Conservation (phyloP, 2,888 invertebrate species). For the Drosophila colorata region DNA sequence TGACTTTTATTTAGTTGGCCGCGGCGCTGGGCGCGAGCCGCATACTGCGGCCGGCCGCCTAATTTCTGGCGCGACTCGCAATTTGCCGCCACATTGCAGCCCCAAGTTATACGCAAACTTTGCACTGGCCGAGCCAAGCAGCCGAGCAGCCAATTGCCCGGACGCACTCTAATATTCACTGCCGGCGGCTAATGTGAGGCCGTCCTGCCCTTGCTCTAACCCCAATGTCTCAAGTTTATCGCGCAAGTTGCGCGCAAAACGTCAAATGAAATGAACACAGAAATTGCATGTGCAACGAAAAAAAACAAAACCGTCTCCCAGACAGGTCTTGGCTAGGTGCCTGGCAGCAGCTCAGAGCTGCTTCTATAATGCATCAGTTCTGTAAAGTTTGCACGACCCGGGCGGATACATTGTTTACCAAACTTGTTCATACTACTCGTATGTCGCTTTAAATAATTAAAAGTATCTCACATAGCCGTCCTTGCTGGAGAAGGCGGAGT, state of each 20-base stretch:
- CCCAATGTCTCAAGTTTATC: slow-evolving; percentile 50
- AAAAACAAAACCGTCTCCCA: slow-evolving; percentile 4
- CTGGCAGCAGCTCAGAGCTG: slow-evolving; percentile 5
- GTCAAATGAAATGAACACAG: slow-evolving; percentile 77
- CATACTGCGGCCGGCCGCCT: slow-evolving; percentile 69
- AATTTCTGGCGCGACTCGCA: slow-evolving; percentile 73
- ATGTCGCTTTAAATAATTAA: slow-evolving; percentile 8
- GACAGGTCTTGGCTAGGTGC: slow-evolving; percentile 20
- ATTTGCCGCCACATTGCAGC: slow-evolving; percentile 80
- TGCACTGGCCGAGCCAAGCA: slow-evolving; percentile 30
- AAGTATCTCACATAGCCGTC: neutral
- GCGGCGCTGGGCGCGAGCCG: slow-evolving; percentile 14
- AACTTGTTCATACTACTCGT: slow-evolving; percentile 1
- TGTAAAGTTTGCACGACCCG: neutral
- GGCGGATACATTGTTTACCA: slow-evolving; percentile 31
- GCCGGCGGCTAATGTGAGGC: slow-evolving; percentile 66
- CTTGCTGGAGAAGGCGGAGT: no score
- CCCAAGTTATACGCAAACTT: slow-evolving; percentile 68
- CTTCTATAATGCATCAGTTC: slow-evolving; percentile 24
- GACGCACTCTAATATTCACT: slow-evolving; percentile 74
- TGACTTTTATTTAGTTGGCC: slow-evolving; percentile 70
- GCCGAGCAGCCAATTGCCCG: slow-evolving; percentile 36
- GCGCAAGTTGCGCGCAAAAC: slow-evolving; percentile 61
- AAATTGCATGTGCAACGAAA: slow-evolving; percentile 65
- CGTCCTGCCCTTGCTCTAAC: neutral